Base-by-base conservation (phyloP, 2,888 invertebrate species). In the Sisyra terminalis region DNA sequence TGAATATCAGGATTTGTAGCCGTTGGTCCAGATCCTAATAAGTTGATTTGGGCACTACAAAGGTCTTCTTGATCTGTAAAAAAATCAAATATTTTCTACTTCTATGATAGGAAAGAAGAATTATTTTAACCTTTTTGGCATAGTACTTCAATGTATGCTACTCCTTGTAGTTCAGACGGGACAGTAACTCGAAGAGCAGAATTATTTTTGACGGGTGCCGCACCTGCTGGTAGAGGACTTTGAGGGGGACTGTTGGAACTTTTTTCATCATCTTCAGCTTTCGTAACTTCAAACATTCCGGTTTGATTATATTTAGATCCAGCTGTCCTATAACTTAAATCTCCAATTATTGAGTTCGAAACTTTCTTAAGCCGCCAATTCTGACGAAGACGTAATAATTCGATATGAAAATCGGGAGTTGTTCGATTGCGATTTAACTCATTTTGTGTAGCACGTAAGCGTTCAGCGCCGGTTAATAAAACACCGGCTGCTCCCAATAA, bases 351-450 rank as follows among this genome's bases (percentile, higher is more conserved):
- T 0, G 86, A 81, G 57, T 89, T 92, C 0, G 90, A 89, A 1
- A 92, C 89, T 67, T 94, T 94, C 57, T 94, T 92, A n/a, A 96
- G 63, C 38, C 94, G 70, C 94, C 94, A 96, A 56, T 89, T 90
- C 56, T 94, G 93, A 31, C 96, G 64, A 37, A 96, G 66, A 45
- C 88, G 70, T 17, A 94, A 59, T 43, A 96, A 62, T 56, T 96
- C 94, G 44, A 89, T 84, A 54, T 96, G 93, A 57, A 96, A 96
- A 60, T 96, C 93, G 0, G 84, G 79, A 49, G 81, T 76, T 47
- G 81, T 78, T 24, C 85, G 69, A 61, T 76, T 82, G 36, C 83
- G 67, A 50, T 81, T 77, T 61, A 93, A 93, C 9, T 41, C 30
- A 51, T 79, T 82, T 52, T 85, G 82, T 11, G 79, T 76, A 46